Base-by-base conservation (phyloP, 2,888 invertebrate species). In the Blomia tropicalis region DNA sequence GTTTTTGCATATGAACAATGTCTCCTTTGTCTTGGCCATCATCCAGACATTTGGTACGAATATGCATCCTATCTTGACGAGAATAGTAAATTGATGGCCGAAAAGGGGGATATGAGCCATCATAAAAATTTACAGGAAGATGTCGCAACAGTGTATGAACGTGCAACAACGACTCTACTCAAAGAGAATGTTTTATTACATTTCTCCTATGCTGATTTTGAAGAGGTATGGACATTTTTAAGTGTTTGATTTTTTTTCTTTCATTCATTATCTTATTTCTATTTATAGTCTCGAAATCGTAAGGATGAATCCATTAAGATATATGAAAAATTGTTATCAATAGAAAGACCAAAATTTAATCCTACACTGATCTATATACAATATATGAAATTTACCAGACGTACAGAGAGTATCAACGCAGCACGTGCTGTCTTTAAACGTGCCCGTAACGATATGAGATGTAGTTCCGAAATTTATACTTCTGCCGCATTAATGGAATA, bases 1-100 rank as follows among this genome's bases (percentile, higher is more conserved):
- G 92, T 95, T 83, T 98, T 96, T 78, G 95, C 96, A 0, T 91
- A 96, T 67, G 98, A 98, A 72, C 96, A 99, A 75, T 91, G 95
- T 69, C 76, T 99, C 56, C 77, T 99, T 51, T 96, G 96, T 71
- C 77, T 98, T 36, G 92, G 93, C 0, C 95, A 95, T 76, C 93
- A 96, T 74, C 92, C 96, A 0, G 96, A 98, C 68, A 88, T 98
- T 64, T 99, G 98, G 98, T 90, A 92, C 74, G 96, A 98, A 76
- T 95, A 96, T 0, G 93, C 96, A 0, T 86, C 91, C 72, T 98
- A 91, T 76, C 79, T 98, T 54, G 95, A 98, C 74, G 84, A 90
- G 72, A 91, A 92, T 66, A 87, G 92, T 36, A 90, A 90, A 74
- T 81, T 89, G 68, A 79, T 98, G 63, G 84, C 86, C 58, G 96